A percentile compares a stretch with the other conserved stretches of the same genome.
Conservation (phyloP, 2,797 vertebrate species). For the Xenentodon cancila region DNA sequence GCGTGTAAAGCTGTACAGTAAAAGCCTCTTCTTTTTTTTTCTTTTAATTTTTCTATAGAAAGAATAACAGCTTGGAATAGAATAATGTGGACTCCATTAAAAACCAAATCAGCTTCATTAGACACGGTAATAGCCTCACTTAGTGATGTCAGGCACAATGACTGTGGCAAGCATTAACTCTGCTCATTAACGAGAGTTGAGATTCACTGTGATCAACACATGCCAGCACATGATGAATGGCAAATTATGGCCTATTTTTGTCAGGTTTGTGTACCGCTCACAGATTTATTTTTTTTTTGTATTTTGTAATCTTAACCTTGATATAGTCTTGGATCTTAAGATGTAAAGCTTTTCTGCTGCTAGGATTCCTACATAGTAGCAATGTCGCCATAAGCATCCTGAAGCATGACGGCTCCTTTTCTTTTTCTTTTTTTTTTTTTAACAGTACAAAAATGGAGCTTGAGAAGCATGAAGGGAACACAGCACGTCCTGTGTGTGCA, state of each 20-base stretch:
- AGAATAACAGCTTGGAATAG: conserved; percentile 47
- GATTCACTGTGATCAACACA: conserved; percentile 48
- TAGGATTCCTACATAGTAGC: conserved; percentile 6
- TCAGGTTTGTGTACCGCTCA: conserved; percentile 14
- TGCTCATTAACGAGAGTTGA: conserved; percentile 60
- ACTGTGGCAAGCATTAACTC: conserved; percentile 50
- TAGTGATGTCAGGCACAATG: conserved; percentile 47
- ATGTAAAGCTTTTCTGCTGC: conserved; percentile 2
- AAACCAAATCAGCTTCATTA: conserved; percentile 56
- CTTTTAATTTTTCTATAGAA: conserved; percentile 48
- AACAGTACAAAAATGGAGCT: conserved; percentile 27
- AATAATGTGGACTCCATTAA: conserved; percentile 47
- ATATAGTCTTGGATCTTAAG: conserved; percentile 3
- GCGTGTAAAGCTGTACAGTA: conserved; percentile 33
- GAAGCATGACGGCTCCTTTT: conserved; percentile 6
- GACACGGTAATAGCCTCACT: conserved; percentile 57
- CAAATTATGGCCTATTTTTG: conserved; percentile 38
- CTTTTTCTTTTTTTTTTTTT: conserved; percentile 3
- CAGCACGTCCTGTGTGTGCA: conserved; percentile 38
- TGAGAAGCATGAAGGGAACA: conserved; percentile 36
- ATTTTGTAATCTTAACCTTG: conserved; percentile 29
- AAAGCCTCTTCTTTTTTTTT: conserved; percentile 14
- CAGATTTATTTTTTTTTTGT: too few species aligned
- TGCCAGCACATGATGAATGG: conserved; percentile 46
- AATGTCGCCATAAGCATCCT: conserved; percentile 4